Evolutionary conservation across 1,140 invertebrate species (phyloP), one percentile per base, ranked within the genome.

Genomic region (Drosophila leontia): DNA sequence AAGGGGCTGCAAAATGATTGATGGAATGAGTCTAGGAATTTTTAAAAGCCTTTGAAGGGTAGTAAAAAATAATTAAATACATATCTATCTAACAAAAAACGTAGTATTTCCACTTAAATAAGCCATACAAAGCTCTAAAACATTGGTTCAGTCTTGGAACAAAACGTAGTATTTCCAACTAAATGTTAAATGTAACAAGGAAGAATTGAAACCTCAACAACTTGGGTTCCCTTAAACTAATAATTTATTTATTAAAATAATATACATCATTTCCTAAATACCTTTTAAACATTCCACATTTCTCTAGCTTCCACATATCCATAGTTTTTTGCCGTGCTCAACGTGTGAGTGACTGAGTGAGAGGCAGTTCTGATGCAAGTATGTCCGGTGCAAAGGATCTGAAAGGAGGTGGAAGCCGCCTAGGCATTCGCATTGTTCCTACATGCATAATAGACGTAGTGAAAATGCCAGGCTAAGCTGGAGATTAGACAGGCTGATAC

Each of bases 381-480:
- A 83, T 80, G 79, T 88, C 84, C 83, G 74, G 69, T 85, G 78
- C 82, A 85, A 77, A 75, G 48, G 41, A 67, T 9, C 39, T 45
- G 32, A 23, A 56, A 39, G 19, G 42, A 29, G 41, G 42, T 29
- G 19, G 63, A n/a, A 17, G 57, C 19, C 19, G 23, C 39, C 62
- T 78, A 81, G 56, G 78, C 78, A 71, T 50, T 47, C 75, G 51
- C 80, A 71, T 88, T 88, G 84, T 88, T 88, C 61, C 60, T 50
- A 77, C 71, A 67, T 78, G 51, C 65, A 82, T 79, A 86, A 82
- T 68, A 59, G 63, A 59, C 51, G 48, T 62, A 67, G 37, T 26
- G 19, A 53, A 59, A 72, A 50, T 50, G 29, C 23, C 13, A 26
- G 15, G 12, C 29, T n/a, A 12, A 37, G 17, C 23, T 23, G 5